Base-by-base conservation (phyloP, 2,113 vertebrate species). In the Dendrocopos noguchii region DNA sequence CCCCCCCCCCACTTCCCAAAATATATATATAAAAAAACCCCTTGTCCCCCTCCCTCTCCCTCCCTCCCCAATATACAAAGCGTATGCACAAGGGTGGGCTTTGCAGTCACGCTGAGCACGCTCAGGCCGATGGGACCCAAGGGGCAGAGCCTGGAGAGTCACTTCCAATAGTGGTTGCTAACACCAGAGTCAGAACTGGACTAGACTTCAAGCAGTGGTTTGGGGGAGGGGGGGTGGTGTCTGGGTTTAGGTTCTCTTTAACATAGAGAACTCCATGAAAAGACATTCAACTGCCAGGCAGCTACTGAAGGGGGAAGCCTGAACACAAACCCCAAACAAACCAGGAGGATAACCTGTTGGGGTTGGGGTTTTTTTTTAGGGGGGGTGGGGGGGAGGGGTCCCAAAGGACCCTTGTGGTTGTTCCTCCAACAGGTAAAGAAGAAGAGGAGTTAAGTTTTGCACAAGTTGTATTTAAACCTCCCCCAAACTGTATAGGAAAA, bases 1-100 rank as follows among this genome's bases (percentile, higher is more conserved):
- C 10, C 14, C 42, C 42, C 95, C 96, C 90, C 96, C 12, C 89
- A 94, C 83, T 52, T 64, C 94, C 88, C 88, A 87, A 95, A 96
- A 96, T 80, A 94, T 93, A 95, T 94, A 88, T 95, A 96, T 96
- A 98, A 96, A 98, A 98, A 50, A 21, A 19, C 47, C 95, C 42
- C 97, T 87, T 21, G 92, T 39, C 39, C 39, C 39, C 11, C 39
- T 12, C 39, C 11, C 39, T 39, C 39, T 39, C 39, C 39, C 39
- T 39, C 39, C 39, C 39, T 12, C 97, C 97, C 97, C 95, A 84
- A 97, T 97, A 95, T 98, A 98, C 96, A 98, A 96, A 98, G 97
- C 95, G 67, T 95, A 94, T 94, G 96, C 97, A 96, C 97, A 96
- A 94, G 7, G 94, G 96, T 91, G 95, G 71, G 22, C 15, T 59